A percentile compares a stretch with the other conserved stretches of the same genome.
Evolutionary conservation across 2,797 vertebrate species (phyloP).

Genomic region (Myotis daubentonii): DNA sequence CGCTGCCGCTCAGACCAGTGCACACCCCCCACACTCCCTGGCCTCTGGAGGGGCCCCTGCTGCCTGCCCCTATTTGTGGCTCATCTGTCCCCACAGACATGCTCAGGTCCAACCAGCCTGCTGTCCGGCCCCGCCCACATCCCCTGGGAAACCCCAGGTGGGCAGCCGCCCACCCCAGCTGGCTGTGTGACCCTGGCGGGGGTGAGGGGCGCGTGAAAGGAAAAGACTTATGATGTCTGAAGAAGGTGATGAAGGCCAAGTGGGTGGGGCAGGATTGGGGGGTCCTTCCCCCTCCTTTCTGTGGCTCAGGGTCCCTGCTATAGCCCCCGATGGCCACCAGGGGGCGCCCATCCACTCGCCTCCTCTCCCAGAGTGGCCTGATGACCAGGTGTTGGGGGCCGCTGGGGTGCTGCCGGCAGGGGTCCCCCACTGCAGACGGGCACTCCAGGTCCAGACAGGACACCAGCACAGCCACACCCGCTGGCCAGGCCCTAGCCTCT

Average conservation of each 20-base stretch:
- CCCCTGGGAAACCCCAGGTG: neutral
- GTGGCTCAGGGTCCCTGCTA: neutral
- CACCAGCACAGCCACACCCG: neutral
- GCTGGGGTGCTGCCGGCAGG: neutral
- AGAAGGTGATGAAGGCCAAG: neutral
- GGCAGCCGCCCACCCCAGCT: neutral
- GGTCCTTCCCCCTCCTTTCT: no score
- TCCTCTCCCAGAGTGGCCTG: accelerated
- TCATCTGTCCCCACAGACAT: neutral
- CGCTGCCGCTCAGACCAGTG: neutral
- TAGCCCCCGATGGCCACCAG: constrained; percentile 14
- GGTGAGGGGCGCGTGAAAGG: neutral
- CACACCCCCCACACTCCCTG: neutral
- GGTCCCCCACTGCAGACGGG: neutral
- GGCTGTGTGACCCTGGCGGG: neutral
- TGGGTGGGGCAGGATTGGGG: neutral
- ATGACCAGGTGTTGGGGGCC: accelerated
- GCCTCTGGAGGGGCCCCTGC: neutral
- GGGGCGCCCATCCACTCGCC: neutral
- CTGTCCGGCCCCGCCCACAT: neutral
- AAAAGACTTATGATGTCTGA: neutral
- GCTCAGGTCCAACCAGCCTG: neutral
- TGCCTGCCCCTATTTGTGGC: no score
- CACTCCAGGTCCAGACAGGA: neutral
- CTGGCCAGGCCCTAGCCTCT: neutral